Percentiles rank a stretch among this genome's conserved stretches.
phyloP scores from a whole-genome alignment of 2,113 vertebrate genomes.

The Myrmecophaga tridactyla region DNA sequence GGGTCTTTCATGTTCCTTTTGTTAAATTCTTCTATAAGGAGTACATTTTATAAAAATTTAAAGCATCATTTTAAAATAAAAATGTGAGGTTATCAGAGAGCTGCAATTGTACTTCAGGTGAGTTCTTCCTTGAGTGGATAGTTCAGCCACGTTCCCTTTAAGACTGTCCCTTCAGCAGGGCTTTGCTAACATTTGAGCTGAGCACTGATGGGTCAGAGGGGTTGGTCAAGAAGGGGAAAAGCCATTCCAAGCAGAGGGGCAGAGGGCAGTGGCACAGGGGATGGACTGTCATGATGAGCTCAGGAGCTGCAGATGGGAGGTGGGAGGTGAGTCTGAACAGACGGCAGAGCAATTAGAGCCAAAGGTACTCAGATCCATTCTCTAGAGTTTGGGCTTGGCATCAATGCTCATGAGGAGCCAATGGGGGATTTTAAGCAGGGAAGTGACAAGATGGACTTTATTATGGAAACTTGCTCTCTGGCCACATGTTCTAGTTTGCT shows the following conservation, averaged over 20 bases:
- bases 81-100: background rate
- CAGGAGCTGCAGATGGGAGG: background rate
- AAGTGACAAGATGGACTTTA: background rate
- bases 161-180: background rate
- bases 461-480: background rate
- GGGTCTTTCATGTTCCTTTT: background rate
- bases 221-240: background rate
- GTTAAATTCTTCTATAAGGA: background rate
- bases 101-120: background rate
- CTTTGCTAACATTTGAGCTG: background rate
- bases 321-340: background rate
- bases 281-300: background rate
- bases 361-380: background rate
- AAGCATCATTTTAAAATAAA: background rate
- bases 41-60: background rate
- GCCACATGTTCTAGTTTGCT: too few species aligned
- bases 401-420: background rate
- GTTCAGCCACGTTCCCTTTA: background rate
- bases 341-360: background rate
- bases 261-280: background rate
- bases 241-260: background rate
- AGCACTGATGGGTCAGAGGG: background rate
- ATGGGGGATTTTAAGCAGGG: background rate
- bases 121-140: background rate
- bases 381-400: background rate